Evolutionary conservation across 2,888 invertebrate species (phyloP).

Genomic region (Silvanus unidentatus): DNA sequence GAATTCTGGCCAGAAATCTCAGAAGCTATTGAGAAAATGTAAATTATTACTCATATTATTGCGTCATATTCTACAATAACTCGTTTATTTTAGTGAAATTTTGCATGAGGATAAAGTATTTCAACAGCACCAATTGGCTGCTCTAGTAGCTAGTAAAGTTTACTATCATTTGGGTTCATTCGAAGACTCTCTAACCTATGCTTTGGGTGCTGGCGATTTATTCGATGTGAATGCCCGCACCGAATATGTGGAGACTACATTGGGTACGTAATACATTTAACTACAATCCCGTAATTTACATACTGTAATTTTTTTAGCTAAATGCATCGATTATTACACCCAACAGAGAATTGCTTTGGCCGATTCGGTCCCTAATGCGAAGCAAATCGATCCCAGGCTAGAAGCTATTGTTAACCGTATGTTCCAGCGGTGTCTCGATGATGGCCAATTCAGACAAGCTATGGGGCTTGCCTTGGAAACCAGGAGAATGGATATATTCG

Average conservation of each 20-base stretch:
- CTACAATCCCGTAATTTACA: background rate
- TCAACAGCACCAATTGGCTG: conserved; percentile 85
- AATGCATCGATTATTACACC: conserved; percentile 96
- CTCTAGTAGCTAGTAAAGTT: conserved; percentile 95
- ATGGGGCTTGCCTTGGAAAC: conserved; percentile 95
- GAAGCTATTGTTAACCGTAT: conserved; percentile 94
- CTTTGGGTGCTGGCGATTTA: conserved; percentile 88
- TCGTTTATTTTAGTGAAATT: conserved; percentile 62
- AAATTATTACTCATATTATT: conserved; percentile 30
- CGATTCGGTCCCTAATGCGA: conserved; percentile 60
- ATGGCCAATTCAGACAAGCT: conserved; percentile 92
- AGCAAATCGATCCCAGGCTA: conserved; percentile 71
- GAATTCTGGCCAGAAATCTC: conserved; percentile 99
- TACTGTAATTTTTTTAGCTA: conserved; percentile 53
- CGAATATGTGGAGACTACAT: conserved; percentile 95
- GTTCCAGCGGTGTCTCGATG: conserved; percentile 93
- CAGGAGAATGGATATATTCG: conserved; percentile 93
- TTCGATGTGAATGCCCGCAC: conserved; percentile 92
- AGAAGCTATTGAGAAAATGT: conserved; percentile 95
- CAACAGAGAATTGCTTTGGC: conserved; percentile 74
- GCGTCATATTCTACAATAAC: conserved; percentile 1
- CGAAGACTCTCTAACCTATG: conserved; percentile 95
- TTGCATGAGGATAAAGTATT: conserved; percentile 89
- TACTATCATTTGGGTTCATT: conserved; percentile 97
- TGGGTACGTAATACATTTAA: conserved; percentile 50